phyloP scores from a whole-genome alignment of 2,888 invertebrate species.

The Argynnis bischoffii region DNA sequence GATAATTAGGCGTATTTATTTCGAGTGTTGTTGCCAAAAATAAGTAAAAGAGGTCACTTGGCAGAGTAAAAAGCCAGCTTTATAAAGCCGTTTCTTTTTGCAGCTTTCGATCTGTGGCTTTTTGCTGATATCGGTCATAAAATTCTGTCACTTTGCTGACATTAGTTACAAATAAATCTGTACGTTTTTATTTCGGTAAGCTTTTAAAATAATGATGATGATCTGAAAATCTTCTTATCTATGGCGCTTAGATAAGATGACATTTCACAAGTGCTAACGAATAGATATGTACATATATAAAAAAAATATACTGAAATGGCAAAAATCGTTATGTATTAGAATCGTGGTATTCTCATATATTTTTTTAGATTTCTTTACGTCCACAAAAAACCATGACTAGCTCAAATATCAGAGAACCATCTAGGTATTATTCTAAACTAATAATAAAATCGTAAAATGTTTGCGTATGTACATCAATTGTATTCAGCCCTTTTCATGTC shows the following conservation, averaged over 20 bases:
- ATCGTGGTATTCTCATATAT: no score
- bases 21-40: conserved; percentile 38
- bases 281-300: no score
- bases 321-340: no score
- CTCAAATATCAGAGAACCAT: no score
- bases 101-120: conserved; percentile 21
- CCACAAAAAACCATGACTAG: no score
- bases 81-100: conserved; percentile 28
- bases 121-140: conserved; percentile 19
- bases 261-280: no score
- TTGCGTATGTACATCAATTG: no score
- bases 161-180: conserved; percentile 16
- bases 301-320: no score
- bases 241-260: neutral
- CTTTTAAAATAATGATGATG: conserved; percentile 6
- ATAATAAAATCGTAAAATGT: no score
- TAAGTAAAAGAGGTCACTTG: conserved; percentile 40
- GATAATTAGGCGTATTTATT: conserved; percentile 42
- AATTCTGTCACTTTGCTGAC: conserved; percentile 21
- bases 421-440: no score
- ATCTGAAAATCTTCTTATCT: neutral
- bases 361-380: no score
- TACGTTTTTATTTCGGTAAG: conserved; percentile 14
- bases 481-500: no score
- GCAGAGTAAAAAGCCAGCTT: conserved; percentile 36